phyloP scores from a whole-genome alignment of 2,888 invertebrate genomes.

The Odontomyia ornata region DNA sequence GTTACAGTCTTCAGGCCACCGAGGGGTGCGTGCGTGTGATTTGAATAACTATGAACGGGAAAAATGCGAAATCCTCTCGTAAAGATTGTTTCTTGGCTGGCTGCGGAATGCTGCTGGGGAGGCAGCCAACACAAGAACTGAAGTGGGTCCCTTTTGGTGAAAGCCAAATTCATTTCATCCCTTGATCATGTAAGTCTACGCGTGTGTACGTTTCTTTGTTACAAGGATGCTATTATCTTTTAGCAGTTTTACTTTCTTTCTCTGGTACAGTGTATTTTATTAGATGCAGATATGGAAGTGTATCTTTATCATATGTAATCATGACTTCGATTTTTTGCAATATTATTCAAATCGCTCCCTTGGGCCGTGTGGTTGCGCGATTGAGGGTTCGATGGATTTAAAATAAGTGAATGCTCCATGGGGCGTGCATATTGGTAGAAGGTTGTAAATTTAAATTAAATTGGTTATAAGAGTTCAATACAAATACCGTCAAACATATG shows the following conservation, averaged over 20 bases:
- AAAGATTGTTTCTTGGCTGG: slow-evolving; percentile 1
- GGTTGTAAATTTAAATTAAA: no score
- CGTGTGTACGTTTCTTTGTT: slow-evolving; percentile 21
- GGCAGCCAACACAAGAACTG: not conserved
- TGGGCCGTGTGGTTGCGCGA: not conserved
- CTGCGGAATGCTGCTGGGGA: not conserved
- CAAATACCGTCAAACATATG: no score
- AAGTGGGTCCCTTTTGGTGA: not conserved
- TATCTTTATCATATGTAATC: slow-evolving; percentile 28
- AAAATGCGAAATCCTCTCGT: not conserved
- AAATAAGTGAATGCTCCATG: not conserved
- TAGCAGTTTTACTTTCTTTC: no score
- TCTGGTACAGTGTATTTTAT: not conserved
- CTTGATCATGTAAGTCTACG: not conserved
- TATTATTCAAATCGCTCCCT: slow-evolving; percentile 34
- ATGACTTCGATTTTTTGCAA: slow-evolving; percentile 8
- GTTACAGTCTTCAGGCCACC: not conserved
- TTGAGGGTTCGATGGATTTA: not conserved
- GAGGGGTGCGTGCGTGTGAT: not conserved
- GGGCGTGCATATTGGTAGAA: not conserved
- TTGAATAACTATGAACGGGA: not conserved
- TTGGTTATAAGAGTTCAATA: no score
- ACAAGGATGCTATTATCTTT: slow-evolving; percentile 18
- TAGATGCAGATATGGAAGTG: not conserved
- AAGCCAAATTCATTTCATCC: not conserved